Evolutionary conservation across 2,113 vertebrate genomes (phyloP).

Genomic region (Psammodynastes pulverulentus): DNA sequence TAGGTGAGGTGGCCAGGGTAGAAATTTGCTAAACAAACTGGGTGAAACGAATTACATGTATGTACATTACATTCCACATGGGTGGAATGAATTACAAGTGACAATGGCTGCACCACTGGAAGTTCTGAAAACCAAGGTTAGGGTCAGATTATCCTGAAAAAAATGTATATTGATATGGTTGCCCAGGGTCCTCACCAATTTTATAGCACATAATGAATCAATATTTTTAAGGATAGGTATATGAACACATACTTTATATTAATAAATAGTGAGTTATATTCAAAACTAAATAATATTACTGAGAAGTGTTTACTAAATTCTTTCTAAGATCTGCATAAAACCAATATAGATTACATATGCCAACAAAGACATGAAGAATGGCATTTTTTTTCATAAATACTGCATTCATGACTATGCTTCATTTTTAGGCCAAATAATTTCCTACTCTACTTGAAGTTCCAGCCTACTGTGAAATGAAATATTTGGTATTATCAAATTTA

Average conservation of each 20-base stretch:
- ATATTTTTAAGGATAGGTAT: neutral
- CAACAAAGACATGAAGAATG: neutral
- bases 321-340: neutral
- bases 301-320: conserved; percentile 11
- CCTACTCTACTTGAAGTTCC: neutral
- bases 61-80: no score
- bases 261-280: neutral
- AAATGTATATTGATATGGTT: neutral
- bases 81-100: neutral
- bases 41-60: neutral
- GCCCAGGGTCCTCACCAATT: neutral
- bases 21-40: neutral
- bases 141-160: neutral
- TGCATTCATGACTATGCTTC: neutral
- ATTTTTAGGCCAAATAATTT: neutral
- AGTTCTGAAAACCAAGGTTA: neutral
- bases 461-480: neutral
- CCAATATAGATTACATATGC: neutral
- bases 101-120: neutral
- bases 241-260: neutral
- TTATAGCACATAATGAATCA: neutral
- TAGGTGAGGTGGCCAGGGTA: neutral
- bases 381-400: neutral
- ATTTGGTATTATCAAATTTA: neutral
- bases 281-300: neutral